These are phyloP conservation scores for Tautogolabrus adspersus DNA, from an alignment of 2,113 vertebrate species.

Conservation along the genomic window DNA sequence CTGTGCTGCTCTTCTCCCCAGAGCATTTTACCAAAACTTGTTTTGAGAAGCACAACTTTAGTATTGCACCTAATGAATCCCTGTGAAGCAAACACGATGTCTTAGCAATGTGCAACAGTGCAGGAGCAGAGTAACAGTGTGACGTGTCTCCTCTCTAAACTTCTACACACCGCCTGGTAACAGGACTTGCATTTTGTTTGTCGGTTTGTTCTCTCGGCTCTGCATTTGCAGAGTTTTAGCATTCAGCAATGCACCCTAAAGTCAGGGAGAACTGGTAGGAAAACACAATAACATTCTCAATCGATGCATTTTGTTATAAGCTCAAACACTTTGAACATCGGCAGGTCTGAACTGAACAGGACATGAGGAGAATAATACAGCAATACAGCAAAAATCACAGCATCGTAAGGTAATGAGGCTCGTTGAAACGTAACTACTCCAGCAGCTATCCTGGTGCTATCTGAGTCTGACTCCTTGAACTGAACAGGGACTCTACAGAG, in stretches of 20 bases:
- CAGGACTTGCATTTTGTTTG: conserved; percentile 43
- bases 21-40: conserved; percentile 71
- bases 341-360: conserved; percentile 56
- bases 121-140: conserved; percentile 27
- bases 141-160: conserved; percentile 43
- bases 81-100: conserved; percentile 63
- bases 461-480: conserved; percentile 41
- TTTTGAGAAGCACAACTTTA: conserved; percentile 67
- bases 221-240: conserved; percentile 45
- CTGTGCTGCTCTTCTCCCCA: conserved; percentile 56
- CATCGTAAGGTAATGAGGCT: conserved; percentile 45
- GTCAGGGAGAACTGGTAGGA: conserved; percentile 63
- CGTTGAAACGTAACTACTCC: conserved; percentile 49
- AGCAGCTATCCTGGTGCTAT: conserved; percentile 38
- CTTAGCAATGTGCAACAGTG: conserved; percentile 32
- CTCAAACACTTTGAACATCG: conserved; percentile 58
- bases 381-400: conserved; percentile 32
- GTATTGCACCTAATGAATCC: conserved; percentile 68
- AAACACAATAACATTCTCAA: conserved; percentile 70
- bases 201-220: conserved; percentile 48
- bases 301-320: conserved; percentile 74
- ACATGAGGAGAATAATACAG: conserved; percentile 59
- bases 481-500: conserved; percentile 22
- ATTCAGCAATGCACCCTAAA: conserved; percentile 54
- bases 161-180: conserved; percentile 14